These are phyloP conservation scores for Phyllopteryx taeniolatus DNA, from an alignment of 2,113 vertebrate genomes.

Conservation along the genomic window DNA sequence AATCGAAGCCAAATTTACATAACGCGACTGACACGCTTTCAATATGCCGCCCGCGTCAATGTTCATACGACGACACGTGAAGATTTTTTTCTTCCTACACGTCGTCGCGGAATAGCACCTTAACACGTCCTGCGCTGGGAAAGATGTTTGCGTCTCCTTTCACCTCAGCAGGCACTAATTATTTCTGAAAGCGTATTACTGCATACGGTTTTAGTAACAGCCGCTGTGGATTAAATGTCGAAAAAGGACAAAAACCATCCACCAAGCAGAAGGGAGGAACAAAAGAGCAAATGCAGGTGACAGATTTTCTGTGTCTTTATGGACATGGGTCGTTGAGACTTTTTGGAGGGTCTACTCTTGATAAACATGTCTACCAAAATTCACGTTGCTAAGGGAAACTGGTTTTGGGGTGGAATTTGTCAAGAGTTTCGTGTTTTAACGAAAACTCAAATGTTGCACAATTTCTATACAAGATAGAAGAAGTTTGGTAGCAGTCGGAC, in stretches of 20 bases:
- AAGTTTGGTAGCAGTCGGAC: too few relatives aligned
- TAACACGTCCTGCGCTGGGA: slow-evolving; percentile 44
- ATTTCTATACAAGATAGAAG: too few relatives aligned
- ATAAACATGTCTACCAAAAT: too few relatives aligned
- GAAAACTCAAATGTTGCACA: too few relatives aligned
- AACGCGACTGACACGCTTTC: slow-evolving; percentile 5
- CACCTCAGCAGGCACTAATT: slow-evolving; percentile 13
- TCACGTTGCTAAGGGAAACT: too few relatives aligned
- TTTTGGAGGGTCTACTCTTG: too few relatives aligned
- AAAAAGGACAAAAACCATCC: background rate
- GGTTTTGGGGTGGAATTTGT: too few relatives aligned
- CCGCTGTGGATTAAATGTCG: background rate
- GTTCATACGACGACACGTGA: background rate
- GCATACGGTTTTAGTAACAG: background rate
- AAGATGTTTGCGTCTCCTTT: slow-evolving; percentile 21
- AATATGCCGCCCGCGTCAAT: slow-evolving; percentile 15
- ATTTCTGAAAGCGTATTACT: slow-evolving; percentile 34
- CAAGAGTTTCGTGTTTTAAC: too few relatives aligned
- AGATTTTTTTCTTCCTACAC: slow-evolving; percentile 21
- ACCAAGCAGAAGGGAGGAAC: background rate
- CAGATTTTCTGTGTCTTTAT: too few relatives aligned
- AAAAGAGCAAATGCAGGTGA: background rate
- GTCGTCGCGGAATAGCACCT: slow-evolving; percentile 9
- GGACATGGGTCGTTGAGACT: too few relatives aligned
- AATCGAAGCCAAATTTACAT: background rate